phyloP scores from a whole-genome alignment of 2,888 invertebrate genomes.

The Hirtodrosophila trivittata region DNA sequence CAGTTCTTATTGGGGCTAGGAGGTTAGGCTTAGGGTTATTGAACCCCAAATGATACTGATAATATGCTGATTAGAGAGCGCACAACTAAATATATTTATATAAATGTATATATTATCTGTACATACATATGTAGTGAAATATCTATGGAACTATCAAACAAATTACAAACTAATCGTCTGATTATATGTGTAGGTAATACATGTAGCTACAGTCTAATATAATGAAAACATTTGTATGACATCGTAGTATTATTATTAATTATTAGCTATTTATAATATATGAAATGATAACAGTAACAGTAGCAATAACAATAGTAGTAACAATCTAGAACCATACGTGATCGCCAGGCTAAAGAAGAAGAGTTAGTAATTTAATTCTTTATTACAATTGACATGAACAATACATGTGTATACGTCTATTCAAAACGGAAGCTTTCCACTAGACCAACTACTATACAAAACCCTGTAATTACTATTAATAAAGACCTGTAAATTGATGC shows the following conservation, averaged over 20 bases:
- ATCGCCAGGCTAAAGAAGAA: no score
- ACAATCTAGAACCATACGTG: no score
- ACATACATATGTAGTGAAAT: no score
- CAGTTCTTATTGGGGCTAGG: no score
- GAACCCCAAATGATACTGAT: constrained; percentile 22
- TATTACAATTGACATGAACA: not conserved
- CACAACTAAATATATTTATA: not conserved
- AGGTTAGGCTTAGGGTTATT: constrained; percentile 13
- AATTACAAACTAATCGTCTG: constrained; percentile 29
- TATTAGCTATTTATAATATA: constrained; percentile 27
- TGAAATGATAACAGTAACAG: constrained; percentile 13
- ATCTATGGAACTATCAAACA: constrained; percentile 22
- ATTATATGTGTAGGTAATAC: constrained; percentile 37
- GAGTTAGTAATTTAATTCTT: no score
- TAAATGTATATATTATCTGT: not conserved
- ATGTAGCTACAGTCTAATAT: constrained; percentile 30
- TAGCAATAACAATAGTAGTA: constrained; percentile 11
- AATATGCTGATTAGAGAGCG: not conserved
- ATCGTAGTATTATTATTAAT: constrained; percentile 30
- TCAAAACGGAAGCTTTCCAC: no score
- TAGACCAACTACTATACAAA: no score
- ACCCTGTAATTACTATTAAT: no score
- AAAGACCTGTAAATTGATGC: no score
- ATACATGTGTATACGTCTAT: not conserved
- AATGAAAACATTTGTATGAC: constrained; percentile 62